A percentile compares a stretch with the other conserved stretches of the same genome.
These are phyloP conservation scores for Pseudochirops cupreus DNA, from an alignment of 2,797 vertebrate species.

Conservation along the genomic window DNA sequence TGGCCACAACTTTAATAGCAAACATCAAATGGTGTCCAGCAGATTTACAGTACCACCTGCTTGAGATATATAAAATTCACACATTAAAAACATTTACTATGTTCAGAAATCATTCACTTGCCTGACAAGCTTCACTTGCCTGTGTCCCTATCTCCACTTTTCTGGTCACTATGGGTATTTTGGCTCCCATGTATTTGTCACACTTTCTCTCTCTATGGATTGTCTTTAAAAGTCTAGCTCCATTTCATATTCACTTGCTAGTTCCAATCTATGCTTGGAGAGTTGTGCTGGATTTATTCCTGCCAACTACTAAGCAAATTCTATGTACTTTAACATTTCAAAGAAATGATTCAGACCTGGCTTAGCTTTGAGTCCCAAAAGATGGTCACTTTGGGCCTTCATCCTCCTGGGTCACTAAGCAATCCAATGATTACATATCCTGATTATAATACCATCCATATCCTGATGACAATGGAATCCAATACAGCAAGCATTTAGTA, in stretches of 20 bases:
- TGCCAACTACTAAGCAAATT: neutral
- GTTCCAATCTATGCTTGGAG: neutral
- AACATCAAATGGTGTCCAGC: neutral
- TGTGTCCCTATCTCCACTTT: neutral
- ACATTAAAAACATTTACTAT: neutral
- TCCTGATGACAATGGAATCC: neutral
- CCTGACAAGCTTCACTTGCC: neutral
- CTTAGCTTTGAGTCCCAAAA: constrained; percentile 27
- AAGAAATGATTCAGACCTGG: constrained; percentile 50
- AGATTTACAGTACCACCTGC: neutral
- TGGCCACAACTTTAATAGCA: neutral
- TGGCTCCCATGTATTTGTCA: neutral
- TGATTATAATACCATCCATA: neutral
- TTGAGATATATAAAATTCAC: neutral
- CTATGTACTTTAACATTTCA: neutral
- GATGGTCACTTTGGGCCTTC: constrained; percentile 28
- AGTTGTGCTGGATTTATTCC: neutral
- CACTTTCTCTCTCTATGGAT: neutral
- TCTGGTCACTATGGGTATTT: neutral
- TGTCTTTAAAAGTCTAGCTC: neutral
- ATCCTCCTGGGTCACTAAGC: neutral
- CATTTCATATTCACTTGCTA: fast-evolving
- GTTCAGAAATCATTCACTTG: neutral
- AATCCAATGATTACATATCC: neutral
- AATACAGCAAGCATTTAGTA: neutral